Evolutionary conservation across 2,888 invertebrate genomes (phyloP).

Genomic region (Alsophila aescularia): DNA sequence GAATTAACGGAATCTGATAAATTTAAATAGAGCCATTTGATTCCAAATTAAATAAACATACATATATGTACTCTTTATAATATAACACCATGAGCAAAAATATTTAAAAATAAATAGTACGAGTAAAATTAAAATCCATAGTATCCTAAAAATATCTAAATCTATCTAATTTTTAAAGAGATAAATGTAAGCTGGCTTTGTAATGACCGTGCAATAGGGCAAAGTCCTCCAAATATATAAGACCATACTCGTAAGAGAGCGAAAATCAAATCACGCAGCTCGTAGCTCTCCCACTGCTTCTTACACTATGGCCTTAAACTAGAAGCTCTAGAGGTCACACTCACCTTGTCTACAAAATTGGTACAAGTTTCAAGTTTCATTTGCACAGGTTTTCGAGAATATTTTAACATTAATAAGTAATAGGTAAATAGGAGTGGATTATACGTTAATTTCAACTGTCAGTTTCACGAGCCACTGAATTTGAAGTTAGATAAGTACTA

Average conservation of each 20-base stretch:
- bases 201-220: no score
- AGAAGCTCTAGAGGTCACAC: conserved; percentile 16
- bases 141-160: no score
- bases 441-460: conserved; percentile 16
- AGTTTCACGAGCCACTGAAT: conserved; percentile 3
- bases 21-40: no score
- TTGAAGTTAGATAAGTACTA: conserved; percentile 14
- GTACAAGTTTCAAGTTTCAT: conserved; percentile 23
- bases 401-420: conserved; percentile 19
- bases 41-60: no score
- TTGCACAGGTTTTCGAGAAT: conserved; percentile 23
- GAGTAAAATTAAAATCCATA: no score
- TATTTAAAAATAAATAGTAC: no score
- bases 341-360: conserved; percentile 23
- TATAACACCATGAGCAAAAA: no score
- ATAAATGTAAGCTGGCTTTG: no score
- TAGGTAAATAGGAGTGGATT: conserved; percentile 19
- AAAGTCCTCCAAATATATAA: no score
- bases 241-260: not conserved
- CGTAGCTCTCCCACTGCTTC: not conserved
- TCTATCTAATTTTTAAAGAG: no score
- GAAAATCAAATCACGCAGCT: not conserved
- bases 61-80: no score
- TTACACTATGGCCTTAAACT: not conserved
- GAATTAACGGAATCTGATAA: no score